Percentiles rank a stretch among this genome's conserved stretches.
Evolutionary conservation across 2,113 vertebrate genomes (phyloP).

Genomic region (Irena cyanogastra): DNA sequence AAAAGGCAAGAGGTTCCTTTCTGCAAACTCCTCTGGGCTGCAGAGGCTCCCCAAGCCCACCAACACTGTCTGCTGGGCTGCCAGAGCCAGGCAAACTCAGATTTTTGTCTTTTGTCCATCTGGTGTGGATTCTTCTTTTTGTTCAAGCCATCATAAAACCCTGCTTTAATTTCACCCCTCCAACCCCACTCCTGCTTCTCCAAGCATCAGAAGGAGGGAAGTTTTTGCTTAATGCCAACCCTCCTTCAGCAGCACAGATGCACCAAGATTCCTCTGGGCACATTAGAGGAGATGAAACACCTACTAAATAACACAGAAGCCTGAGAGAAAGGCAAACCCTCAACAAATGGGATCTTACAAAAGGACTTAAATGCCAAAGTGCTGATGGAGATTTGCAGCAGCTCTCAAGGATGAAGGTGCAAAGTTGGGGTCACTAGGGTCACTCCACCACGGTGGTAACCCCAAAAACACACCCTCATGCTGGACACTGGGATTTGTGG

Average conservation of each 20-base stretch:
- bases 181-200: not conserved
- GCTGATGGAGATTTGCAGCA: not conserved
- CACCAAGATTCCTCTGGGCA: constrained; percentile 9
- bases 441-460: not conserved
- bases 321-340: constrained; percentile 3
- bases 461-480: not conserved
- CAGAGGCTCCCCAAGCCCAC: not conserved
- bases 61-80: not conserved
- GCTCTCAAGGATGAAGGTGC: not conserved
- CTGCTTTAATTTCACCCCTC: not conserved
- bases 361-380: not conserved
- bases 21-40: not conserved
- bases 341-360: not conserved
- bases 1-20: not conserved
- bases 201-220: not conserved
- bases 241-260: constrained; percentile 6
- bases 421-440: not conserved
- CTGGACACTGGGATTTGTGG: not conserved
- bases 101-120: not conserved
- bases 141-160: not conserved
- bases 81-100: not conserved
- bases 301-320: constrained; percentile 32
- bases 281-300: constrained; percentile 18
- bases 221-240: constrained; percentile 22
- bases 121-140: not conserved